Base-by-base conservation (phyloP, 1,140 invertebrate genomes). In the Leguminivora glycinivorella region DNA sequence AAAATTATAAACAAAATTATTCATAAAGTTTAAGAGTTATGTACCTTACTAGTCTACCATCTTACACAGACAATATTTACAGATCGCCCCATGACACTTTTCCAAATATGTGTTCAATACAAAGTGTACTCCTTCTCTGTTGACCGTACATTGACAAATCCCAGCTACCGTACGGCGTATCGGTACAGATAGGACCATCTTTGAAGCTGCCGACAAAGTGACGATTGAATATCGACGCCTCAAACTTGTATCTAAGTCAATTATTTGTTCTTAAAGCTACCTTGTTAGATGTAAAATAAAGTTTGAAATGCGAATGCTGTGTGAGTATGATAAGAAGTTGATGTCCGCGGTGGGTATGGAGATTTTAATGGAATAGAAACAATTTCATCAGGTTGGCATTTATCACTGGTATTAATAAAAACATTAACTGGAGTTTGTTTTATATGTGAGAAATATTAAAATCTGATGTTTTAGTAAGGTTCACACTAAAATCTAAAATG, bases 61-160 rank as follows among this genome's bases (percentile, higher is more conserved):
- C 25, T 2, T 43, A 38, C 43, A 67, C 69, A 26, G 40, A 22
- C 60, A 52, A 25, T 71, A 70, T 72, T 70, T 67, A 70, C 63
- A 67, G 60, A 71, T 56, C 73, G 71, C 70, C 76, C 71, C 78
- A 82, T 72, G 69, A 26, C 69, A 34, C 72, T 76, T 84, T 84
- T 73, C 79, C 80, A 84, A 84, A 87, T 87, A 84, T 85, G 81
- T 88, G 73, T 68, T 78, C 76, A 82, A 84, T 83, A 83, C 75
- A 60, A 72, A 43, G 71, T 72, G 72, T 78, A 77, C 75, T 70
- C 69, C 63, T 76, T 66, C 69, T 66, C 29, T 88, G 85, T 88
- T 88, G 87, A 89, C 89, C 70, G 83, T 85, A 85, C 85, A 68
- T 74, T 78, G 85, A 88, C 85, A 89, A 89, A 89, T 85, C 84